These are phyloP conservation scores for Hyles lineata DNA, from an alignment of 2,888 invertebrate genomes.

Conservation along the genomic window DNA sequence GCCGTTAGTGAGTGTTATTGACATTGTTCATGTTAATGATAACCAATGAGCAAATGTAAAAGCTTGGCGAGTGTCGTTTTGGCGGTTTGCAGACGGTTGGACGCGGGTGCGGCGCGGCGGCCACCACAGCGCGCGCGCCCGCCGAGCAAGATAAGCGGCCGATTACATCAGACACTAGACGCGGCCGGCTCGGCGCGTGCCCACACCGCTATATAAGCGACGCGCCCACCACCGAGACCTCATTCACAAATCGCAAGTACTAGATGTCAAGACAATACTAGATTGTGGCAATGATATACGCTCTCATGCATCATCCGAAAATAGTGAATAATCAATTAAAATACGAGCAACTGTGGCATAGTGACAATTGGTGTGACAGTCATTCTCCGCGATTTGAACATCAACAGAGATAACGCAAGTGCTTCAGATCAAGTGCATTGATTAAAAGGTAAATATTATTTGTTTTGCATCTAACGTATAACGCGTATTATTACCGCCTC, in stretches of 20 bases:
- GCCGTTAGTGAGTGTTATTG: not conserved
- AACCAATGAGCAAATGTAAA: not conserved
- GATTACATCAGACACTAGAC: constrained; percentile 70
- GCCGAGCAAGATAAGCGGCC: constrained; percentile 66
- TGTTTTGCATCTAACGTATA: constrained; percentile 47
- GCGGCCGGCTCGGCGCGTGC: constrained; percentile 58
- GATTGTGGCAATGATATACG: constrained; percentile 82
- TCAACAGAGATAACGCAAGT: constrained; percentile 75
- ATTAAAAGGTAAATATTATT: constrained; percentile 78
- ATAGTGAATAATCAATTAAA: constrained; percentile 65
- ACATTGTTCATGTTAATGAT: not conserved
- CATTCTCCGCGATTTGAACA: constrained; percentile 79
- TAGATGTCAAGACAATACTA: constrained; percentile 76
- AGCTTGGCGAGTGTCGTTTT: not conserved
- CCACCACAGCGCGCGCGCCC: constrained; percentile 41
- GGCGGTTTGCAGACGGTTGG: constrained; percentile 12
- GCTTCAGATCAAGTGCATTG: constrained; percentile 64
- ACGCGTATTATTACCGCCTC: constrained; percentile 23
- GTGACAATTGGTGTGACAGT: constrained; percentile 81
- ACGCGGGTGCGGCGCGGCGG: not conserved
- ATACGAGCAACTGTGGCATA: constrained; percentile 81
- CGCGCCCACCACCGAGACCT: constrained; percentile 48
- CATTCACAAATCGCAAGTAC: constrained; percentile 74
- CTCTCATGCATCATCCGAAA: constrained; percentile 74
- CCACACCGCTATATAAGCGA: constrained; percentile 61